A percentile compares a stretch with the other conserved stretches of the same genome.
Conservation (phyloP, 1,140 invertebrate species). For the Liolophura sinensis region DNA sequence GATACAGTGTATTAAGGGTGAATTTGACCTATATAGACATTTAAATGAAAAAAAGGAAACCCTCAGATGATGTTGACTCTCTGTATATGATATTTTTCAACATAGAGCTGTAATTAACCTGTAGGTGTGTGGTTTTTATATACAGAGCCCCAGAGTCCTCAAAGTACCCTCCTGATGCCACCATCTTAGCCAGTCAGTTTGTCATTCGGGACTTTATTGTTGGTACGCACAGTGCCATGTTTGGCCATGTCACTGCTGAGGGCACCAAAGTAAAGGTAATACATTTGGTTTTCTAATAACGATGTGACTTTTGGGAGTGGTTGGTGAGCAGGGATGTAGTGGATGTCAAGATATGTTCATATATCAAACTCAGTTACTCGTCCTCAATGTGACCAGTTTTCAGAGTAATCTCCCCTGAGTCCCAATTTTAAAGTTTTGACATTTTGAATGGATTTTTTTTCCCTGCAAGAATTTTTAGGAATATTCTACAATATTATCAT, state of each 20-base stretch:
- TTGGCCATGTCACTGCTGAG: constrained; percentile 51
- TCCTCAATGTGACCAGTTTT: no score
- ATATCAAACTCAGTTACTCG: no score
- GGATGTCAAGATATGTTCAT: not conserved
- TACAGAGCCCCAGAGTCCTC: constrained; percentile 39
- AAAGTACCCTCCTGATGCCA: constrained; percentile 54
- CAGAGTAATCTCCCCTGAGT: no score
- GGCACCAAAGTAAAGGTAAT: constrained; percentile 51
- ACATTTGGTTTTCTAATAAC: not conserved
- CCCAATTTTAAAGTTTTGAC: no score
- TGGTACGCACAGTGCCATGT: constrained; percentile 49
- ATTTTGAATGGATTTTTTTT: no score
- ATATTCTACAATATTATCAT: no score
- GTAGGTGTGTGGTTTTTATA: not conserved
- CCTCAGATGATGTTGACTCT: no score
- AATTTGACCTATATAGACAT: no score
- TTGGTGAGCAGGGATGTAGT: not conserved
- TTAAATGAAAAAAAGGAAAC: no score
- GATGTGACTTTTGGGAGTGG: no score
- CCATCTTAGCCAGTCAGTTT: constrained; percentile 51
- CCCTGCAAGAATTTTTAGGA: no score
- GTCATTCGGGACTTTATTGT: constrained; percentile 56
- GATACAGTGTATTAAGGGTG: no score
- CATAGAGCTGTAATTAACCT: not conserved
- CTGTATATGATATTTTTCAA: not conserved